Base-by-base conservation (phyloP, 2,888 invertebrate genomes). In the Crocallis elinguaria region DNA sequence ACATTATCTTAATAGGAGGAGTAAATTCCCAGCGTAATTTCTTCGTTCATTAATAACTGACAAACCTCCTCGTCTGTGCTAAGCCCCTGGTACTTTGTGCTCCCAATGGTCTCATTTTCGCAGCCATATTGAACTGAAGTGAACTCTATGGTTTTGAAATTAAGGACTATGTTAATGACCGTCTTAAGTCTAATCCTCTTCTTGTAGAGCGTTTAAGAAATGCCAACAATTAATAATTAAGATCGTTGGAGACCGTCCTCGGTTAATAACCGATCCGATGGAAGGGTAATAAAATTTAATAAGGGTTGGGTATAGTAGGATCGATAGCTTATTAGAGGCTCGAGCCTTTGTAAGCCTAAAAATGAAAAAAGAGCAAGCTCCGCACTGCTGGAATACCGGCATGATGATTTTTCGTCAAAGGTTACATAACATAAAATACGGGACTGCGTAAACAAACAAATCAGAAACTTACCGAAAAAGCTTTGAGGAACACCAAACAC, bases 401-500 rank as follows among this genome's bases (percentile, higher is more conserved):
- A n/a, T n/a, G n/a, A 25, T 25, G 25, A n/a, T 8, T 23, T 25
- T 25, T 9, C 25, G 3, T 25, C n/a, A n/a, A 25, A 25, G 25
- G n/a, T 3, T 25, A 3, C n/a, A n/a, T 3, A 25, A n/a, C n/a
- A n/a, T 19, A 4, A 19, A 19, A 25, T 8, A 1, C 23, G 25
- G 7, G 25, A 25, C 2, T 25, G 25, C n/a, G n/a, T n/a, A n/a
- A 25, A 29, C 1, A 29, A n/a, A 33, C 16, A 35, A 32, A 1
- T 14, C 11, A 29, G 12, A 2, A 27, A 93, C 97, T 95, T 93
- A 97, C 97, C 96, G 97, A 96, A 85, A 97, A 97, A 30, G 97
- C 97, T 88, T 97, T 97, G 79, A 97, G 94, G 92, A 97, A 97
- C 73, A 97, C 97, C 75, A 97, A 93, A 84, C 97, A 97, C 92